Base-by-base conservation (phyloP, 2,797 vertebrate species). In the Megalops cyprinoides region DNA sequence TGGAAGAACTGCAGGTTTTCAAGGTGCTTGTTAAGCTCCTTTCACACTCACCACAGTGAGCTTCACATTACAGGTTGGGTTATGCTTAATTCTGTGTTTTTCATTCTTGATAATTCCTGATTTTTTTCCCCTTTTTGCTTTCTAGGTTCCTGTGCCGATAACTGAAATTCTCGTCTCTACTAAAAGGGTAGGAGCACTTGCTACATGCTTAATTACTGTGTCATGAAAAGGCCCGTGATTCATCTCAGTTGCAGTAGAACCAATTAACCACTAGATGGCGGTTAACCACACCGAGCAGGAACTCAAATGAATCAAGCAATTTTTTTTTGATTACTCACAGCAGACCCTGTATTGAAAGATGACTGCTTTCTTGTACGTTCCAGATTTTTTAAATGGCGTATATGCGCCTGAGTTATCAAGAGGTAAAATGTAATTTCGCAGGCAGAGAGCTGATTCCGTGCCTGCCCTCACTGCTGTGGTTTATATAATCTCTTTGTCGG, bases 81-180 rank as follows among this genome's bases (percentile, higher is more conserved):
- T 71, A 20, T 34, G 8, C 67, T 28, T 49, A 20, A 31, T 65
- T 18, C 28, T 65, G 60, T 65, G 1, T 14, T 31, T 65, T 34
- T 31, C 28, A n/a, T n/a, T n/a, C n/a, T n/a, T n/a, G n/a, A n/a
- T n/a, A n/a, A n/a, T n/a, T n/a, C n/a, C n/a, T n/a, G n/a, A n/a
- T n/a, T n/a, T n/a, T n/a, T n/a, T n/a, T 51, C 48, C 51, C 34
- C 12, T n/a, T 37, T 34, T 0, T 79, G 5, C 74, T 42, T 56
- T 73, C 6, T 37, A 99, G 97, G 92, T 95, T 75, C 94, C 96
- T 51, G 91, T 91, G 83, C 94, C 97, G 82, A 95, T 99, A 84
- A 92, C 92, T 87, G 96, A 97, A 87, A 96, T 99, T 88, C 94
- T 98, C 84, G 97, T 99, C 87, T 98, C 97, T 81, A 93, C 96